Base-by-base conservation (phyloP, 2,888 invertebrate genomes). In the Amiota communis region DNA sequence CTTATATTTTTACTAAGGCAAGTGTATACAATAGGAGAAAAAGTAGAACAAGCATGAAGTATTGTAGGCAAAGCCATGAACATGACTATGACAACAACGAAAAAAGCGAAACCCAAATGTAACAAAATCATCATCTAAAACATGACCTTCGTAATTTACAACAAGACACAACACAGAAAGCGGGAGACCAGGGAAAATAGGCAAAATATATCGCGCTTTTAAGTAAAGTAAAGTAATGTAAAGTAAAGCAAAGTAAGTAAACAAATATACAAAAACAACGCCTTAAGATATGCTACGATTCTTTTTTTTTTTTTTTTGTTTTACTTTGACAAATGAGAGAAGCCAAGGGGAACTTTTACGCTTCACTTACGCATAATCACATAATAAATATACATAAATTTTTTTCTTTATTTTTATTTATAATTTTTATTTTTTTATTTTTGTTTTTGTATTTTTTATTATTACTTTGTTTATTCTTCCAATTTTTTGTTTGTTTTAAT, bases 321-420 rank as follows among this genome's bases (percentile, higher is more conserved):
- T n/a, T 53, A n/a, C 53, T 53, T 53, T 53, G 53, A 75, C 36
- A 36, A 36, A 36, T 36, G 36, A 36, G 36, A 36, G 6, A 36
- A 36, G 3, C 36, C 36, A 36, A 36, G 8, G 59, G 59, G 8
- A 17, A 20, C 17, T 20, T 59, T 59, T 59, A 75, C 75, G 77
- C 80, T 83, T 78, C 78, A 81, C 75, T 86, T 75, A 73, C 75
- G 85, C 85, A 82, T 83, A 83, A 83, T 83, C 83, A 86, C 83
- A 83, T 83, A 83, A 83, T 83, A 83, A 83, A 83, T 78, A 83
- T 76, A 59, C 15, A 8, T 20, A 75, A 67, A 36, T 36, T 36
- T 36, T 36, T 36, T 36, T 6, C 36, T 36, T 36, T 15, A 10
- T 36, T 36, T 36, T 6, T 36, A 68, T 61, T 61, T 15, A 6